These are phyloP conservation scores for Scolopax rusticola DNA, from an alignment of 2,797 vertebrate species.

Conservation along the genomic window DNA sequence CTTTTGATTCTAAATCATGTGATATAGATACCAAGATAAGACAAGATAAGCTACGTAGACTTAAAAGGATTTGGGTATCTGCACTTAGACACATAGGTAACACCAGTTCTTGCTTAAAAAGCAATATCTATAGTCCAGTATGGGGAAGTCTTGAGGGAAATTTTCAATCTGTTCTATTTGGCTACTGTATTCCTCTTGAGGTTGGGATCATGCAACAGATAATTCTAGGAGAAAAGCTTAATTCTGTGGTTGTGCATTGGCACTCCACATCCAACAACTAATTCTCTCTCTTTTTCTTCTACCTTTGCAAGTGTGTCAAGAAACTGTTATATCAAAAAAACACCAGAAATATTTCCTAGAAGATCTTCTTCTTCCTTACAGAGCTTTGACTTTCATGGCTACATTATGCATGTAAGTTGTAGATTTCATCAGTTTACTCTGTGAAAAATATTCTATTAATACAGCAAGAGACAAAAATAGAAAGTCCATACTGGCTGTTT, in stretches of 20 bases:
- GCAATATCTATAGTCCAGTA: not conserved
- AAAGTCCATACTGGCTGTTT: not conserved
- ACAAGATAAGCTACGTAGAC: not conserved
- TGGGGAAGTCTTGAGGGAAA: not conserved
- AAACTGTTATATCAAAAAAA: not conserved
- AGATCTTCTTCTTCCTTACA: not conserved
- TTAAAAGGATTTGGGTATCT: not conserved
- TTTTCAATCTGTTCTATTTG: not conserved
- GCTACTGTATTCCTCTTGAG: not conserved
- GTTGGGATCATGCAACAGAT: not conserved
- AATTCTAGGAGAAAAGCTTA: not conserved
- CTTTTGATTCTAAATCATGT: not conserved
- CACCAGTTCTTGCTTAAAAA: not conserved
- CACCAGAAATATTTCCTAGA: not conserved
- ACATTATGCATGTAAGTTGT: fast-evolving
- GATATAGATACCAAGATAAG: not conserved
- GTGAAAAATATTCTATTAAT: not conserved
- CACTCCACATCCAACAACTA: not conserved
- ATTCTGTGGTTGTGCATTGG: not conserved
- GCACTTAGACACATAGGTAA: not conserved
- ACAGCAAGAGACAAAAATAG: not conserved
- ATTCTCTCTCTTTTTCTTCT: not conserved
- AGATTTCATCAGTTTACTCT: not conserved
- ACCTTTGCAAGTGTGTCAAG: not conserved
- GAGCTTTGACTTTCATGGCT: not conserved